Evolutionary conservation across 2,113 vertebrate species (phyloP).

Genomic region (Ceratotherium simum): DNA sequence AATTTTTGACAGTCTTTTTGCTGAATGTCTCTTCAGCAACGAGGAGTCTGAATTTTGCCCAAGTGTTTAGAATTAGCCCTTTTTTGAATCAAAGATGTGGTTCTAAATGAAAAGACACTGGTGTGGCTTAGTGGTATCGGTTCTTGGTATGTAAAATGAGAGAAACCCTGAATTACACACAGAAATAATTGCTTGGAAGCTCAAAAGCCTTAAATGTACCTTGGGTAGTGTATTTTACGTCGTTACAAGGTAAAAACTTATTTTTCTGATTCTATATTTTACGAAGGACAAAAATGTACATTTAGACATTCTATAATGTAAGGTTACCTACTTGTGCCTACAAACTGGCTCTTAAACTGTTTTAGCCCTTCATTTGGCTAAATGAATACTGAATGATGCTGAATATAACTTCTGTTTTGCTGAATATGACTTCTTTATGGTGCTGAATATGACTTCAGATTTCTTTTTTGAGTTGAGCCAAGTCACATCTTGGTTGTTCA

Average conservation of each 20-base stretch:
- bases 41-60: background rate
- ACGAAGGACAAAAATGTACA: background rate
- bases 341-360: background rate
- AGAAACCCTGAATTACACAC: background rate
- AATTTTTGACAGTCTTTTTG: background rate
- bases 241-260: background rate
- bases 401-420: background rate
- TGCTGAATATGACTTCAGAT: background rate
- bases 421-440: background rate
- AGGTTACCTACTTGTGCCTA: background rate
- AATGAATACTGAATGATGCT: background rate
- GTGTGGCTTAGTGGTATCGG: background rate
- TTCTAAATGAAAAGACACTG: conserved; percentile 24
- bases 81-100: conserved; percentile 13
- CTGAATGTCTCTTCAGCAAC: background rate
- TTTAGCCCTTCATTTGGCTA: background rate
- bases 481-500: conserved; percentile 25
- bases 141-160: background rate
- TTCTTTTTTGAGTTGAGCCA: conserved; percentile 27
- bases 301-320: conserved; percentile 32
- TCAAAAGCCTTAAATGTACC: background rate
- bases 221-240: background rate
- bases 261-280: conserved; percentile 39
- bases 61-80: background rate
- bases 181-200: background rate